These are phyloP conservation scores for Lycaena phlaeas DNA, from an alignment of 2,888 invertebrate species.

Conservation along the genomic window DNA sequence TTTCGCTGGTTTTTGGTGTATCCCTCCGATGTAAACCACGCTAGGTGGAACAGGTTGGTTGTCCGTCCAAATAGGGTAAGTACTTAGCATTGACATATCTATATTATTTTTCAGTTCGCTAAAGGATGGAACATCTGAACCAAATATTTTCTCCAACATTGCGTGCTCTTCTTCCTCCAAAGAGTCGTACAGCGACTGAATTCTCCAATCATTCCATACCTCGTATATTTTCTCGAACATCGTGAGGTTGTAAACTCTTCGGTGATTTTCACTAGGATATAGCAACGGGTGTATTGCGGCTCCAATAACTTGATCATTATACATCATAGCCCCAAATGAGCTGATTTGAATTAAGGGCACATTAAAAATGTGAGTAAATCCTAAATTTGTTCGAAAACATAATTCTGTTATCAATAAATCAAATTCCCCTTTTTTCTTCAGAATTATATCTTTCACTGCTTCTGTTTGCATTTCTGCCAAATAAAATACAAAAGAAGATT, in stretches of 20 bases:
- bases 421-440: conserved; percentile 21
- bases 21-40: conserved; percentile 43
- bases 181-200: too few relatives aligned
- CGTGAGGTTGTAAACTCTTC: conserved; percentile 23
- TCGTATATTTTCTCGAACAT: conserved; percentile 27
- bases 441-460: conserved; percentile 16
- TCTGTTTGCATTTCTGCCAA: conserved; percentile 18
- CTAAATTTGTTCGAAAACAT: conserved; percentile 22
- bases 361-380: conserved; percentile 32
- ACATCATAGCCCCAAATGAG: conserved; percentile 26
- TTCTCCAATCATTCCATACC: background rate
- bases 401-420: conserved; percentile 39
- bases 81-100: conserved; percentile 37
- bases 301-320: conserved; percentile 24
- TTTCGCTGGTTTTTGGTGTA: conserved; percentile 36
- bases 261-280: conserved; percentile 19
- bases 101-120: conserved; percentile 21
- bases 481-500: conserved; percentile 14
- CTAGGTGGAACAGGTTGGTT: conserved; percentile 40
- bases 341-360: conserved; percentile 36
- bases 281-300: conserved; percentile 24
- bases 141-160: background rate
- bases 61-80: conserved; percentile 34
- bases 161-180: background rate
- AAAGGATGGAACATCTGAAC: background rate